phyloP scores from a whole-genome alignment of 1,140 invertebrate species.

The Pseudoatta argentina region DNA sequence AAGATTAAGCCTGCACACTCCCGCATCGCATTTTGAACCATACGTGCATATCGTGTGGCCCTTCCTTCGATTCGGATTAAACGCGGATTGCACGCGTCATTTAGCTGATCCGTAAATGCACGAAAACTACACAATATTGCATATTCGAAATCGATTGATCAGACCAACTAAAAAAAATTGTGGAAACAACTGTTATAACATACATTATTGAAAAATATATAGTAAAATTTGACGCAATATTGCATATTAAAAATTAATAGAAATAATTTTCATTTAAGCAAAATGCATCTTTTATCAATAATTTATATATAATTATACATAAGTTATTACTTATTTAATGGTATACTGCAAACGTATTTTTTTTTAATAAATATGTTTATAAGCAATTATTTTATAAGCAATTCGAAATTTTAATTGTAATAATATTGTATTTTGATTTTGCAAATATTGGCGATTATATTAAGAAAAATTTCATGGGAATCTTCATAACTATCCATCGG shows the following conservation, averaged over 20 bases:
- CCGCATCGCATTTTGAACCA: slow-evolving; percentile 52
- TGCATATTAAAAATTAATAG: not conserved
- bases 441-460: not conserved
- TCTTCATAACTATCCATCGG: slow-evolving; percentile 20
- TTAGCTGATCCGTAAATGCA: slow-evolving; percentile 61
- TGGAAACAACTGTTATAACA: not conserved
- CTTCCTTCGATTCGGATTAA: slow-evolving; percentile 76
- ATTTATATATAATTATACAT: not conserved
- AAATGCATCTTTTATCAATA: not conserved
- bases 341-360: not conserved
- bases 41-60: slow-evolving; percentile 15
- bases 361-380: too few relatives aligned
- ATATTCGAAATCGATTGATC: not conserved
- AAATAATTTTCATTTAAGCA: slow-evolving; percentile 4
- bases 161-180: not conserved
- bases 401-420: slow-evolving; percentile 4
- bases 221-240: not conserved
- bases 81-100: slow-evolving; percentile 75
- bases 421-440: not conserved
- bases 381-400: not conserved
- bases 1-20: slow-evolving; percentile 79
- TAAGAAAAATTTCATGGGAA: not conserved
- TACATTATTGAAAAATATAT: not conserved
- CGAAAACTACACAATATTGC: slow-evolving; percentile 53
- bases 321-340: not conserved